Evolutionary conservation across 1,140 invertebrate genomes (phyloP), one percentile per base, ranked within the genome.

Genomic region (Drosophila arawakana): DNA sequence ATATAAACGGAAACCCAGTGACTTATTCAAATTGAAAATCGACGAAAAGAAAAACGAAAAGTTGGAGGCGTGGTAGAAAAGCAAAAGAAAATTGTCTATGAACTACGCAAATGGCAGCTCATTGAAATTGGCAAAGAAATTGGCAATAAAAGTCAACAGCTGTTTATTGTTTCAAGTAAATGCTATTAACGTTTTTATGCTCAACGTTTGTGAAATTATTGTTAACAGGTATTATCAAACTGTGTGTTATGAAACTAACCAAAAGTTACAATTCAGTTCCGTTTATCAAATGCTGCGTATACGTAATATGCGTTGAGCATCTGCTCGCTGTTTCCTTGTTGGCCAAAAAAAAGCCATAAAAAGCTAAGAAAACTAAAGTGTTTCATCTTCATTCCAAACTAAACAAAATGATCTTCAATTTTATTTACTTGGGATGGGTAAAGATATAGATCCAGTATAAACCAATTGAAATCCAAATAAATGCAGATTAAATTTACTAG

Each of bases 141-240:
- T 61, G 18, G 47, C 54, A 50, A 61, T 78, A 73, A 68, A 73
- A 55, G 63, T 57, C 35, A 30, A 46, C 62, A 30, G 47, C 50
- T 81, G 55, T 73, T 76, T 80, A 50, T 80, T 73, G 9, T 65
- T 75, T 52, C 47, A 54, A 75, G 34, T 60, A 73, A 81, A 67
- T 25, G 62, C 46, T 59, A 67, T 86, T 78, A 57, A 61, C 66
- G 50, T 72, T 79, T 73, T 76, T 63, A 21, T 21, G 60, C 49
- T 57, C 44, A 54, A 46, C 49, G 15, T 73, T 30, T 80, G 78
- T 47, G 65, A 73, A 58, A 70, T 69, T 52, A 61, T 70, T 59
- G 34, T 8, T 11, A 58, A 67, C n/a, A 59, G 30, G 7, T 34
- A 50, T 10, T 49, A 43, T 10, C 41, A 46, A 44, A 7, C 46